Evolutionary conservation across 2,797 vertebrate genomes (phyloP), one percentile per base, ranked within the genome.

Genomic region (Enteromius trimaculatus): DNA sequence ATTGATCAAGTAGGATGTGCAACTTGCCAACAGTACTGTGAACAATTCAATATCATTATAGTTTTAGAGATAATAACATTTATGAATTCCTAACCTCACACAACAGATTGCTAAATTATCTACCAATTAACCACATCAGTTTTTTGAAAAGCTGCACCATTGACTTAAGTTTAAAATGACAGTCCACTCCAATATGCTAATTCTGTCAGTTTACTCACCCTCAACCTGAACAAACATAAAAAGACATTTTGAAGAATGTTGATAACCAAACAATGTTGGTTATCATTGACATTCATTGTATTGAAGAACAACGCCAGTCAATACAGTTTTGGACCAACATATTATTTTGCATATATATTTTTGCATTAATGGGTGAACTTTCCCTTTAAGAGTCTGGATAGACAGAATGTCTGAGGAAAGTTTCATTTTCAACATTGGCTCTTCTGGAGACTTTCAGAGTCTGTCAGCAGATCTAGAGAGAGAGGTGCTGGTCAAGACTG

Each of bases 401-500:
- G 31, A 78, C 78, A 78, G 70, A 78, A 78, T 80, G 58, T 77
- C 37, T 68, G 70, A 82, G 71, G 26, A 72, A 55, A 6, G 26
- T 42, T 44, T 29, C 23, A 65, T 60, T 87, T 82, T 87, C 87
- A 87, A 87, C 90, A 88, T 87, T 44, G 88, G 88, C 91, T 92
- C 88, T 87, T 83, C 86, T 87, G 44, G 76, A 85, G 92, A 14
- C 91, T 90, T 92, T 85, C 90, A 89, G 90, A 90, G 90, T 94
- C 92, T 95, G 93, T 95, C 95, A 95, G 92, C 92, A 79, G 86
- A 87, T 0, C 1, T 78, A 81, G 72, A 85, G 79, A 79, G 77
- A 70, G 69, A 81, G 81, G 90, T 81, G 86, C 66, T 79, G 82
- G 84, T 51, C 14, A 91, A 90, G 90, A 84, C 81, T 89, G 88